These are phyloP conservation scores for Hystrix cristata DNA, from an alignment of 2,113 vertebrate genomes.

Conservation along the genomic window DNA sequence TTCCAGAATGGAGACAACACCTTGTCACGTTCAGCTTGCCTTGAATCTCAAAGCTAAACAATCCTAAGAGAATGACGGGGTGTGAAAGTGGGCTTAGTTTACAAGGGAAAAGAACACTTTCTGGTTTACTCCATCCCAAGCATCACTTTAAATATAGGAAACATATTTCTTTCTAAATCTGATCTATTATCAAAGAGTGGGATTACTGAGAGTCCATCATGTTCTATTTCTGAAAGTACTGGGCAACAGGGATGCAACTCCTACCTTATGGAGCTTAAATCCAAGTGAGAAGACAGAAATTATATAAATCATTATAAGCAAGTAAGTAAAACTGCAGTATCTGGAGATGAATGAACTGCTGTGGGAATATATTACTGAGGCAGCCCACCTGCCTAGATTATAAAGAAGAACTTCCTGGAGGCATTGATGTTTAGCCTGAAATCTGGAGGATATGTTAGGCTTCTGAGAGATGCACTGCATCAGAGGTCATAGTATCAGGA, in stretches of 20 bases:
- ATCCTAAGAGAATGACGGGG: not conserved
- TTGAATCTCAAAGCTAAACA: not conserved
- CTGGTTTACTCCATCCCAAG: not conserved
- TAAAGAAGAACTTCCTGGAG: not conserved
- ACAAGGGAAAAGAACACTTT: not conserved
- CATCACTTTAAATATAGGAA: not conserved
- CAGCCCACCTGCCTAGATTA: not conserved
- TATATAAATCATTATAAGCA: conserved; percentile 29
- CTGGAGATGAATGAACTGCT: not conserved
- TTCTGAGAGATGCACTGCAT: not conserved
- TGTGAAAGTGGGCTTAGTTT: not conserved
- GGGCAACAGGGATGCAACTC: not conserved
- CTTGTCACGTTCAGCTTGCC: not conserved
- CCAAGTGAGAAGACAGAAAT: conserved; percentile 7
- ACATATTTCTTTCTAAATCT: conserved; percentile 6
- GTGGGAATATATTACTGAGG: not conserved
- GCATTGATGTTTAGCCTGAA: conserved; percentile 9
- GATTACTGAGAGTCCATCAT: not conserved
- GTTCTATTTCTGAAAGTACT: not conserved
- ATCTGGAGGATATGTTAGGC: not conserved
- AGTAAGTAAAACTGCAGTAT: not conserved
- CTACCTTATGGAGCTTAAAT: not conserved
- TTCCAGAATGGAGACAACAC: not conserved
- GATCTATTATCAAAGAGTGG: not conserved
- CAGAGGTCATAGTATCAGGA: not conserved